Conservation (phyloP, 2,113 vertebrate species). For the Eudorcas thomsonii region DNA sequence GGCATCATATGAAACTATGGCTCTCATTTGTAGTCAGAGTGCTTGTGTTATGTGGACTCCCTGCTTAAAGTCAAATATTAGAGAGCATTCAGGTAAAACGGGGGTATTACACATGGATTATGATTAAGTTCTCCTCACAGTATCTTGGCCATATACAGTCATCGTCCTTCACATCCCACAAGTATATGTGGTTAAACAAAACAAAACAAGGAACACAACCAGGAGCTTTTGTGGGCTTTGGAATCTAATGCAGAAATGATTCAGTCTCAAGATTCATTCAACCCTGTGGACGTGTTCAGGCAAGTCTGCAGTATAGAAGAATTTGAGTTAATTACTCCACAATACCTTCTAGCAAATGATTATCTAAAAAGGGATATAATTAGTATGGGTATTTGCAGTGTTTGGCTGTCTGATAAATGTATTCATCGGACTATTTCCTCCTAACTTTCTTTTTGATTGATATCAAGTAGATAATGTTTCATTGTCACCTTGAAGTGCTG, state of each 20-base stretch:
- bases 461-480: neutral
- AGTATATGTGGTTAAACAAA: neutral
- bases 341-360: neutral
- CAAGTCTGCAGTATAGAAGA: neutral
- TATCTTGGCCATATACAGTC: neutral
- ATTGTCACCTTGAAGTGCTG: neutral
- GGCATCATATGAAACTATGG: neutral
- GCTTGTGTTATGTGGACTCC: neutral
- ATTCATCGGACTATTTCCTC: neutral
- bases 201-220: neutral
- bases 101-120: neutral
- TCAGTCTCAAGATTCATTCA: neutral
- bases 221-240: neutral
- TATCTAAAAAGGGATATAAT: neutral
- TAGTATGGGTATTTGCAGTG: neutral
- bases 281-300: neutral
- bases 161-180: neutral
- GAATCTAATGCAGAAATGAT: neutral
- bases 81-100: neutral
- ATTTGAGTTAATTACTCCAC: neutral
- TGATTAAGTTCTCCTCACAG: neutral
- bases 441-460: neutral
- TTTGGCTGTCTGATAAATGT: neutral
- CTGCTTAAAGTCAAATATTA: neutral
- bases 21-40: neutral